phyloP scores from a whole-genome alignment of 2,113 vertebrate genomes.

The Chunga burmeisteri region DNA sequence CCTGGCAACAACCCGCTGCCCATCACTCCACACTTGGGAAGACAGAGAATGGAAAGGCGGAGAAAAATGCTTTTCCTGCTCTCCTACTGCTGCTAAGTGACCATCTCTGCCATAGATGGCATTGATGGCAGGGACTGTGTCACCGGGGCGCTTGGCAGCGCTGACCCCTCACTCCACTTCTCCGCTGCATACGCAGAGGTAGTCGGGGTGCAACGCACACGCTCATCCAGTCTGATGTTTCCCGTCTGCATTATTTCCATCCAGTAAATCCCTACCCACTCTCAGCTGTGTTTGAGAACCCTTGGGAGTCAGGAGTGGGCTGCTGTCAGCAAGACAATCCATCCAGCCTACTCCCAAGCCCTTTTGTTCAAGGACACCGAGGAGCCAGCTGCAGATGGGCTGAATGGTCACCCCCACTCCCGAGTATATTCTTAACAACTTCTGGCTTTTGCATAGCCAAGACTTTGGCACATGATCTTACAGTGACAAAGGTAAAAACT shows the following conservation, averaged over 20 bases:
- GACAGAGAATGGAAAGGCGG: accelerated
- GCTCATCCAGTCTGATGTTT: background rate
- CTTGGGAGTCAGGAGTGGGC: background rate
- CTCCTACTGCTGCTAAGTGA: background rate
- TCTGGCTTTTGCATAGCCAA: background rate
- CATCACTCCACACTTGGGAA: background rate
- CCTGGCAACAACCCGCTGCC: background rate
- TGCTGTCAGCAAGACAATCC: constrained; percentile 18
- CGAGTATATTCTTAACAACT: constrained; percentile 26
- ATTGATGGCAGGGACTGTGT: background rate
- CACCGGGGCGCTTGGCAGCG: background rate
- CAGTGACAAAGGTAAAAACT: constrained; percentile 46
- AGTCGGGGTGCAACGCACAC: accelerated
- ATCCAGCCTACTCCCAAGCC: background rate
- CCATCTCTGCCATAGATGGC: background rate
- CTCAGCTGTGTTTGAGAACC: background rate
- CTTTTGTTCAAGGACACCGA: constrained; percentile 32
- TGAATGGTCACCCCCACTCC: background rate
- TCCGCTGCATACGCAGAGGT: background rate
- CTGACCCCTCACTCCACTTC: background rate
- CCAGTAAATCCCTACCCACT: constrained; percentile 2
- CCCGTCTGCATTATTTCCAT: background rate
- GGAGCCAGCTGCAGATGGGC: constrained; percentile 13
- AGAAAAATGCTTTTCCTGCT: background rate
- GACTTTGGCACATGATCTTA: constrained; percentile 32